Percentiles rank a stretch among this genome's conserved stretches.
phyloP scores from a whole-genome alignment of 92 coral and sea anemone species.

The Desmophyllum pertusum region DNA sequence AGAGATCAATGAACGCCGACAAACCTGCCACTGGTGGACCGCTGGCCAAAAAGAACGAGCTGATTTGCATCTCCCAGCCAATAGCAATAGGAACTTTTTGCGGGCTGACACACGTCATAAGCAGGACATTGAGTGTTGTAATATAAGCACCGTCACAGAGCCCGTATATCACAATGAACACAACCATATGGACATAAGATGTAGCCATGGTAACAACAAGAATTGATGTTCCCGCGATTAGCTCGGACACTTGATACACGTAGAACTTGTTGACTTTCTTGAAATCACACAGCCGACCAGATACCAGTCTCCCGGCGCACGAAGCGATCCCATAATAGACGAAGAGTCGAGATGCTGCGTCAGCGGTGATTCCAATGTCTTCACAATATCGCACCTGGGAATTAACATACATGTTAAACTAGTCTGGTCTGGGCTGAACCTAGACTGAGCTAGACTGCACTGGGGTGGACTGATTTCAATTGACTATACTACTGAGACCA shows the following conservation, averaged over 20 bases:
- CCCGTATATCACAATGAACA: conserved; percentile 27
- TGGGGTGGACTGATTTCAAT: too few relatives aligned
- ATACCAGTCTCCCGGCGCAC: conserved; percentile 21
- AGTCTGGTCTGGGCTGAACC: too few relatives aligned
- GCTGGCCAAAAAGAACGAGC: conserved; percentile 32
- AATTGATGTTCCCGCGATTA: conserved; percentile 26
- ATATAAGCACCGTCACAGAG: conserved; percentile 33
- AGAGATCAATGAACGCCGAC: neutral
- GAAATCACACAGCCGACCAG: conserved; percentile 42
- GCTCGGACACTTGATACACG: conserved; percentile 45
- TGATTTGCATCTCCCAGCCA: conserved; percentile 36
- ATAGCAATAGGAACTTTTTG: conserved; percentile 12
- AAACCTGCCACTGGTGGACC: conserved; percentile 39
- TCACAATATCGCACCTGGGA: conserved; percentile 32
- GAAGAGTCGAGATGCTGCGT: conserved; percentile 27
- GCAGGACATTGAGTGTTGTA: conserved; percentile 18
- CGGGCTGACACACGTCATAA: conserved; percentile 29
- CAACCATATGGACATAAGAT: conserved; percentile 18
- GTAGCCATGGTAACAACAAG: conserved; percentile 24
- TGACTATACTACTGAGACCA: too few relatives aligned
- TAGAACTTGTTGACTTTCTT: conserved; percentile 22
- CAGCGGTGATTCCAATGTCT: conserved; percentile 33
- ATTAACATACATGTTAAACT: neutral
- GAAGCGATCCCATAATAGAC: conserved; percentile 28
- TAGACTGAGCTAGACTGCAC: too few relatives aligned